Evolutionary conservation across 2,113 vertebrate species (phyloP).

Genomic region (Bungarus multicinctus): DNA sequence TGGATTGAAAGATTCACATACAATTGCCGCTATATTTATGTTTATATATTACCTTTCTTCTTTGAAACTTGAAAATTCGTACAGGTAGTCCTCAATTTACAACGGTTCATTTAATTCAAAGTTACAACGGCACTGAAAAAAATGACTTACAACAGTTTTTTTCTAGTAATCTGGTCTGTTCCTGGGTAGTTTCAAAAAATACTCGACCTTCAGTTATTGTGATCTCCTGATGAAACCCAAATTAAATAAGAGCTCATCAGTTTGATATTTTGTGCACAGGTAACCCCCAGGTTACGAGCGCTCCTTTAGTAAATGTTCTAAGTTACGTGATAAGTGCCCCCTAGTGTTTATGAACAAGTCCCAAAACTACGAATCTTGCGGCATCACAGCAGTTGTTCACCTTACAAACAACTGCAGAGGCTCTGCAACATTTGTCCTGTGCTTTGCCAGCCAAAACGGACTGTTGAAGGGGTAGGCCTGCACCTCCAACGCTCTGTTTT

Average conservation of each 20-base stretch:
- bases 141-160: neutral
- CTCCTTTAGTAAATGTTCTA: too few relatives aligned
- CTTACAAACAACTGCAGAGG: too few relatives aligned
- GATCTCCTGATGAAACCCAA: neutral
- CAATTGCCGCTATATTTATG: neutral
- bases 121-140: neutral
- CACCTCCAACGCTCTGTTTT: too few relatives aligned
- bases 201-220: neutral
- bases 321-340: too few relatives aligned
- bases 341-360: too few relatives aligned
- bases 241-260: neutral
- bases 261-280: neutral
- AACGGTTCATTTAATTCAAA: neutral
- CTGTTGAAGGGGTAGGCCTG: too few relatives aligned
- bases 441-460: too few relatives aligned
- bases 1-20: neutral
- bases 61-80: neutral
- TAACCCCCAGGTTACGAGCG: too few relatives aligned
- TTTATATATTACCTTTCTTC: neutral
- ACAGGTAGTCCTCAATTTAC: neutral
- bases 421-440: too few relatives aligned
- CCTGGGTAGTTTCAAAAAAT: neutral
- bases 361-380: too few relatives aligned
- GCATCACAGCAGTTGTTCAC: too few relatives aligned
- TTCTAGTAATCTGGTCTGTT: too few relatives aligned